A percentile compares a stretch with the other conserved stretches of the same genome.
Conservation (phyloP, 2,113 vertebrate genomes). For the Bagarius yarrelli region DNA sequence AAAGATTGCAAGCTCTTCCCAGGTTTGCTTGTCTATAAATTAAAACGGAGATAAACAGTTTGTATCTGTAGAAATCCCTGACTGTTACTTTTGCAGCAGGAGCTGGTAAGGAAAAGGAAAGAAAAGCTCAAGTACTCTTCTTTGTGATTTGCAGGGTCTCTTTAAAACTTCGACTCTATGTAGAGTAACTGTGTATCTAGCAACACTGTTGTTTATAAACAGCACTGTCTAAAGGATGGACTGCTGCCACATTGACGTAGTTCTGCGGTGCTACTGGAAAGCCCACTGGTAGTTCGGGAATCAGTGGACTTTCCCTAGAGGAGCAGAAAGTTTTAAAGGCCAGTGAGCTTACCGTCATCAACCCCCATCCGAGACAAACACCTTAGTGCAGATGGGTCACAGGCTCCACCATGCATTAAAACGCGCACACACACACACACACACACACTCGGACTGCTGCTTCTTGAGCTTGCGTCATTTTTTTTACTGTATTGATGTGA, state of each 20-base stretch:
- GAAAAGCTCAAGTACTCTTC: not conserved
- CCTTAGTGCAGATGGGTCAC: constrained; percentile 9
- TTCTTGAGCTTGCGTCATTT: constrained; percentile 12
- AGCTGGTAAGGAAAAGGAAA: not conserved
- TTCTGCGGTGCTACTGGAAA: constrained; percentile 34
- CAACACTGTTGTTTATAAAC: constrained; percentile 55
- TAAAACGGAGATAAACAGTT: not conserved
- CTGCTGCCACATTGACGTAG: constrained; percentile 36
- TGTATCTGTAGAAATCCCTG: not conserved
- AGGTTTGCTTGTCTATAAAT: too few relatives aligned
- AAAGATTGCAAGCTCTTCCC: too few relatives aligned
- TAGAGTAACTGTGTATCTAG: constrained; percentile 37
- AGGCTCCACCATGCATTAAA: constrained; percentile 14
- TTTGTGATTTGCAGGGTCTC: not conserved
- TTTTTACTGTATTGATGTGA: constrained; percentile 10
- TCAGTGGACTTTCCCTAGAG: constrained; percentile 11
- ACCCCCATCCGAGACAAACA: constrained; percentile 30
- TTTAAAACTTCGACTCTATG: constrained; percentile 4
- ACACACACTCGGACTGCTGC: not conserved
- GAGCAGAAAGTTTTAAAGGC: constrained; percentile 28
- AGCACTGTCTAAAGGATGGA: constrained; percentile 23
- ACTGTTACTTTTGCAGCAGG: not conserved
- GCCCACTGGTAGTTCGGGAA: constrained; percentile 39
- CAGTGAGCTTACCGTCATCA: constrained; percentile 46
- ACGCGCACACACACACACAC: not conserved